Conservation (phyloP, 2,888 invertebrate species). For the Drosophila algonquin region DNA sequence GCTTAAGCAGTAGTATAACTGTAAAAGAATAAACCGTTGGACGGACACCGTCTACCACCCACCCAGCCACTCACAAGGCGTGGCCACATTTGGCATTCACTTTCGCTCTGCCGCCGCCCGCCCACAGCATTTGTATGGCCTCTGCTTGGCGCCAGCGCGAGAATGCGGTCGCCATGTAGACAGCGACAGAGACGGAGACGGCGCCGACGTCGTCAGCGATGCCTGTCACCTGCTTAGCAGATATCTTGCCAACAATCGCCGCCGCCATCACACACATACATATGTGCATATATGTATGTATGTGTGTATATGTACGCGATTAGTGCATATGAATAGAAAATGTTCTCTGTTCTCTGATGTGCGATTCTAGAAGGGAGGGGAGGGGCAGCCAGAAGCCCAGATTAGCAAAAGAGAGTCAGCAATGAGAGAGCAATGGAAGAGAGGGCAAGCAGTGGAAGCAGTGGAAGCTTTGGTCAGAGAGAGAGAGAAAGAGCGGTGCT, state of each 20-base stretch:
- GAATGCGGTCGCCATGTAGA: constrained; percentile 66
- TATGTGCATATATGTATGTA: background rate
- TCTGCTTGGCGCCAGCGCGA: constrained; percentile 64
- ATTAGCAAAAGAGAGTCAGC: background rate
- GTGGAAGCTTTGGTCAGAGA: too few species aligned
- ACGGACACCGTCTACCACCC: constrained; percentile 2
- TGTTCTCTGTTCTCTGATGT: background rate
- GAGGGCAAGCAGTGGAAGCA: background rate
- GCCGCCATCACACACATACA: constrained; percentile 11
- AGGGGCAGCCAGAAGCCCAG: background rate
- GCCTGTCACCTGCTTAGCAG: constrained; percentile 31
- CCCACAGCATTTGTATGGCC: constrained; percentile 52
- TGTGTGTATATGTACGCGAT: background rate
- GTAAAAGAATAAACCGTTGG: background rate
- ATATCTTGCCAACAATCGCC: constrained; percentile 8
- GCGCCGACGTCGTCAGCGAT: constrained; percentile 3
- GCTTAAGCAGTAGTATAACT: background rate
- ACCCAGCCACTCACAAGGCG: background rate
- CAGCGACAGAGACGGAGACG: constrained; percentile 15
- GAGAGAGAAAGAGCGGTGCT: background rate
- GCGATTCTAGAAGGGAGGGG: background rate
- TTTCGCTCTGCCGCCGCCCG: constrained; percentile 32
- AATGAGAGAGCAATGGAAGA: background rate
- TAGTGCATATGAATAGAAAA: background rate
- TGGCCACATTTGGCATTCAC: constrained; percentile 10